A percentile compares a stretch with the other conserved stretches of the same genome.
phyloP scores from a whole-genome alignment of 37 sponge, comb jelly and placozoan species.

The Ianthella basta region DNA sequence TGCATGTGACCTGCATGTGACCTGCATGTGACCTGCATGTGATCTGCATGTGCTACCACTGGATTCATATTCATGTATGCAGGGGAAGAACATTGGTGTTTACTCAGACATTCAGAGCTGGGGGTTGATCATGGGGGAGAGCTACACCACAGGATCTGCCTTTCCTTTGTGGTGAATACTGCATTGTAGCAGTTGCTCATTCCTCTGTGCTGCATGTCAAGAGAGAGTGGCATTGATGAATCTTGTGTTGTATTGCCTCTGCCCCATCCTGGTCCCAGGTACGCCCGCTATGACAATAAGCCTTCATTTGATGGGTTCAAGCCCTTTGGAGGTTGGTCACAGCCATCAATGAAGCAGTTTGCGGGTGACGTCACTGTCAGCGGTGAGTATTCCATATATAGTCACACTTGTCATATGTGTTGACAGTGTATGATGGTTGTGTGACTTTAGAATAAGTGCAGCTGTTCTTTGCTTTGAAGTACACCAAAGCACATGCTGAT shows the following conservation, averaged over 20 bases:
- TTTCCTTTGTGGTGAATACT: constrained; percentile 67
- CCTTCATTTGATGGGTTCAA: constrained; percentile 74
- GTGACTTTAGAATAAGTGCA: too few relatives aligned
- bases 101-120: constrained; percentile 78
- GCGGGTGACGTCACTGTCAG: constrained; percentile 49
- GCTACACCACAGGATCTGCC: constrained; percentile 63
- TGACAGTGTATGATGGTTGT: too few relatives aligned
- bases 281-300: constrained; percentile 73
- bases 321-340: constrained; percentile 79
- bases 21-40: too few relatives aligned
- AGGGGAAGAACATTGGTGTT: constrained; percentile 52
- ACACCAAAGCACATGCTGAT: too few relatives aligned
- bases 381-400: constrained; percentile 41
- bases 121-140: constrained; percentile 71
- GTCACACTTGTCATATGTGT: too few relatives aligned
- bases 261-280: constrained; percentile 40
- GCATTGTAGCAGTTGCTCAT: too few relatives aligned
- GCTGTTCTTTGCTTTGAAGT: too few relatives aligned
- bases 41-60: too few relatives aligned
- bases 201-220: too few relatives aligned
- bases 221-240: too few relatives aligned
- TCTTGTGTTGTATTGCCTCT: too few relatives aligned
- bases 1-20: neutral
- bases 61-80: neutral
- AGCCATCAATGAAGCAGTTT: constrained; percentile 80